phyloP scores from a whole-genome alignment of 2,888 invertebrate species.

The Taphrorychus bicolor region DNA sequence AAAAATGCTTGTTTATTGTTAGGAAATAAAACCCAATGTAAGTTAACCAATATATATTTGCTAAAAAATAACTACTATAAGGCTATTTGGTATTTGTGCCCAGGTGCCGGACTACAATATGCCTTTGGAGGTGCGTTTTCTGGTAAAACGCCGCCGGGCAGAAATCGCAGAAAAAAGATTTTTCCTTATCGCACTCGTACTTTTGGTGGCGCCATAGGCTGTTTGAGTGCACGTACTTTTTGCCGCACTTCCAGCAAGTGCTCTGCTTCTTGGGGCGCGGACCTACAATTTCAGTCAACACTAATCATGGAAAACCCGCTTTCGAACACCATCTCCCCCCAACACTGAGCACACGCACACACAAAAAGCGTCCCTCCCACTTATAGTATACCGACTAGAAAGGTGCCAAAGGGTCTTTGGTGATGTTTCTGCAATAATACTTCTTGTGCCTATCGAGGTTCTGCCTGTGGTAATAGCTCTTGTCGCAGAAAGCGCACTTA shows the following conservation, averaged over 20 bases:
- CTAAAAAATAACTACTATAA: no score
- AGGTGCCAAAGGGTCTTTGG: constrained; percentile 23
- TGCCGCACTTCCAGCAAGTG: constrained; percentile 66
- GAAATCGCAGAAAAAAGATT: constrained; percentile 69
- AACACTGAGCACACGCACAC: constrained; percentile 11
- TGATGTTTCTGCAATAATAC: constrained; percentile 66
- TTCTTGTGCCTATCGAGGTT: constrained; percentile 74
- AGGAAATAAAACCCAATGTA: no score
- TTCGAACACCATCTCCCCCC: no score
- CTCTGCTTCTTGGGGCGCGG: no score
- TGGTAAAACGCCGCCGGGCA: constrained; percentile 70
- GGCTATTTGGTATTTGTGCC: no score
- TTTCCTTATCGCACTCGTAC: constrained; percentile 73
- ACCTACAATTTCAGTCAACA: background rate
- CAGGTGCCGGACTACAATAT: constrained; percentile 39
- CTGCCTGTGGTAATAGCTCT: constrained; percentile 75
- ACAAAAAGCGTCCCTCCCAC: background rate
- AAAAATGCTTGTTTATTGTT: no score
- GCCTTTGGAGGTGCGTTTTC: constrained; percentile 62
- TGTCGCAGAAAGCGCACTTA: constrained; percentile 71
- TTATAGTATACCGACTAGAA: constrained; percentile 1
- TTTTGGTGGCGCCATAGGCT: constrained; percentile 73
- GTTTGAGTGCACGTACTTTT: constrained; percentile 75
- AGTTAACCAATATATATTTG: no score
- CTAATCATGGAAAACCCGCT: no score